phyloP scores from a whole-genome alignment of 2,888 invertebrate species.

The Parapristionchus giblindavisi region DNA sequence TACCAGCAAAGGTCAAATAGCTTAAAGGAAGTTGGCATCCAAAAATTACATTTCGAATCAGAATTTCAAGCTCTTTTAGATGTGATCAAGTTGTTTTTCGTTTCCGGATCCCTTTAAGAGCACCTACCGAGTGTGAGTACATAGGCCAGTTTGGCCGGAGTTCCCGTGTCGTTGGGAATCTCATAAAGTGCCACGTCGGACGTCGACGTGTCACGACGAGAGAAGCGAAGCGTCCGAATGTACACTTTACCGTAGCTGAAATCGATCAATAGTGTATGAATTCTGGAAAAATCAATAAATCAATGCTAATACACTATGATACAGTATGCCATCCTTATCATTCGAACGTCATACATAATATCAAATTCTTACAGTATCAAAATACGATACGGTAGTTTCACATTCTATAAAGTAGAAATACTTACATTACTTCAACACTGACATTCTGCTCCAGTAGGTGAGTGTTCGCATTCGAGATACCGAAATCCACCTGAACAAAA shows the following conservation, averaged over 20 bases:
- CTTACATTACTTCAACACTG: constrained; percentile 33
- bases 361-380: not conserved
- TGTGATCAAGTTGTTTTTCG: not conserved
- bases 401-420: not conserved
- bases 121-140: constrained; percentile 24
- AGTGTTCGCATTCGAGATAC: constrained; percentile 30
- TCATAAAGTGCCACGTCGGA: constrained; percentile 36
- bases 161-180: constrained; percentile 12
- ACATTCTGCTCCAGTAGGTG: constrained; percentile 29
- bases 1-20: not conserved
- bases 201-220: constrained; percentile 33
- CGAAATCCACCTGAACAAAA: constrained; percentile 36
- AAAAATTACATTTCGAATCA: not conserved
- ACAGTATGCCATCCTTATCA: too few relatives aligned
- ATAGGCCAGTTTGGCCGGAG: constrained; percentile 1
- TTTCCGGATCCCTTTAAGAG: not conserved
- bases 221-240: constrained; percentile 20
- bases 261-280: not conserved
- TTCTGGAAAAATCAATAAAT: not conserved
- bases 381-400: not conserved
- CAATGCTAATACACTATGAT: not conserved
- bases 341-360: too few relatives aligned
- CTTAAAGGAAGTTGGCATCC: not conserved
- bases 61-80: not conserved
- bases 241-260: constrained; percentile 25